Evolutionary conservation across 1,140 invertebrate species (phyloP).

Genomic region (Brachionus rubens): DNA sequence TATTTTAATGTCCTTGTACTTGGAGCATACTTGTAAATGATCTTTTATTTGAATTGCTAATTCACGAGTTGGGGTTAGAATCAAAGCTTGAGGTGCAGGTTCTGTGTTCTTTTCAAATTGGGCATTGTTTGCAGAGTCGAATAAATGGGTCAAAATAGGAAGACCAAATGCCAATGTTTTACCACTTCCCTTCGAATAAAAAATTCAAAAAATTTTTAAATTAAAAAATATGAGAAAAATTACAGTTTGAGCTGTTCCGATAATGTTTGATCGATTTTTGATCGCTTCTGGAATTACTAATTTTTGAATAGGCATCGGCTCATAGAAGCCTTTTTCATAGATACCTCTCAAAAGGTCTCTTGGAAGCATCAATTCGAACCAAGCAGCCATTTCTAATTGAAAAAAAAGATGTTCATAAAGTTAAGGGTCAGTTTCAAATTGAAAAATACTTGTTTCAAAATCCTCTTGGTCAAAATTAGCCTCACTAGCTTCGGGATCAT

Average conservation of each 20-base stretch:
- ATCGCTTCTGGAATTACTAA: conserved; percentile 36
- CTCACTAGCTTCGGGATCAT: background rate
- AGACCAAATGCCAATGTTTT: conserved; percentile 99
- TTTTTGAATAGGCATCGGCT: conserved; percentile 42
- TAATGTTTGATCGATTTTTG: conserved; percentile 23
- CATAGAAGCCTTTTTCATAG: conserved; percentile 31
- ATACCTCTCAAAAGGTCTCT: conserved; percentile 22
- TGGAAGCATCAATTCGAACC: conserved; percentile 40
- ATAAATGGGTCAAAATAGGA: conserved; percentile 85
- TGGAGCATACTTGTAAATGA: conserved; percentile 63
- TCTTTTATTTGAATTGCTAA: conserved; percentile 86
- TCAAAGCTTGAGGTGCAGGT: conserved; percentile 64
- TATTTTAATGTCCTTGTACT: conserved; percentile 48
- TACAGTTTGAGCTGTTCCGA: conserved; percentile 45
- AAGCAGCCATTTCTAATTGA: conserved; percentile 14
- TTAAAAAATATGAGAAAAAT: background rate
- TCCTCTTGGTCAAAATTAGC: background rate
- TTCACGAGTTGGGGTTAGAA: conserved; percentile 92
- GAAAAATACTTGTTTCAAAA: background rate
- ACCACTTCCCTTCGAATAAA: conserved; percentile 55
- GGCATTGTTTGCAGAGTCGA: conserved; percentile 66
- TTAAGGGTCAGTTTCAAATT: background rate
- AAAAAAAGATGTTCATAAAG: background rate
- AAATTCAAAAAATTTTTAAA: background rate
- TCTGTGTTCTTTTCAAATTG: conserved; percentile 64